Base-by-base conservation (phyloP, 2,888 invertebrate genomes). In the Dysmachus trigonus region DNA sequence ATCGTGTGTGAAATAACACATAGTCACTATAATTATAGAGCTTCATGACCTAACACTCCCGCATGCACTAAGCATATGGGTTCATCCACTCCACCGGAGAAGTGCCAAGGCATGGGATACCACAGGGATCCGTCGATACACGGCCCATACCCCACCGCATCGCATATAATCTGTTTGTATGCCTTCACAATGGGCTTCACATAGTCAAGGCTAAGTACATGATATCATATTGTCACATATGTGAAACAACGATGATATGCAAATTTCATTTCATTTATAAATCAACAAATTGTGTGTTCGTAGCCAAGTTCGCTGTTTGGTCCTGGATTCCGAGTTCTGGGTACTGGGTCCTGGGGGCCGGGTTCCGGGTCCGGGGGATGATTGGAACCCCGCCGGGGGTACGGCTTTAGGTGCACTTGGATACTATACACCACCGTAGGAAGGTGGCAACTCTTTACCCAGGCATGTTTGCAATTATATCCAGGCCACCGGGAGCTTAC, bases 181-280 rank as follows among this genome's bases (percentile, higher is more conserved):
- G 81, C 81, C 81, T 33, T 82, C 81, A 33, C 33, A 62, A 53
- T 35, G 62, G 31, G 30, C 81, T 33, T 41, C 38, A 82, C 81
- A 73, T 84, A 72, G 27, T 41, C 73, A 73, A 35, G 62, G 62
- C 62, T 62, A 62, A 82, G 62, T 82, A 82, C 53, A 76, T 38
- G 73, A 51, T 51, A 73, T 79, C 85, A 74, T 85, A 51, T 76
- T 85, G 85, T 85, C 85, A 85, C 85, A 85, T 73, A 86, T 82
- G 47, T 86, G 86, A 72, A 81, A 72, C 79, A 79, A 86, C 79
- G 86, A 86, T 86, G 86, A 86, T 86, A 86, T 86, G 86, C 81
- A 86, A 81, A 86, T 86, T 81, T 86, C 71, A 79, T 86, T 86
- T 86, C 79, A 79, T 79, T 86, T 86, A 86, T 86, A 83, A 86